phyloP scores from a whole-genome alignment of 2,888 invertebrate species.

The Meta bourneti region DNA sequence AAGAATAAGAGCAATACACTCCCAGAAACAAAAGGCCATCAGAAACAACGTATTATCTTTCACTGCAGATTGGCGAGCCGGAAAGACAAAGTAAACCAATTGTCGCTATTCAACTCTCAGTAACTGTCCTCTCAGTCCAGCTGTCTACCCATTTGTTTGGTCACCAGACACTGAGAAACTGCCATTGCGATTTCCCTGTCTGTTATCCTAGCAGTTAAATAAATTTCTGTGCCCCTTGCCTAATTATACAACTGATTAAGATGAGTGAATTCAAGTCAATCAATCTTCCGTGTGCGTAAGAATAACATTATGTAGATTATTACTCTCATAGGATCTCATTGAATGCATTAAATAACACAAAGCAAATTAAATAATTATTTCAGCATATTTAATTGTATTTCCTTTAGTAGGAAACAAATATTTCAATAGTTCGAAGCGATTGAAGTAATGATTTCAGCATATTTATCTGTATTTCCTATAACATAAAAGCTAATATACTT shows the following conservation, averaged over 20 bases:
- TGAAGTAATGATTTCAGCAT: too few relatives aligned
- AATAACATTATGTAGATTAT: neutral
- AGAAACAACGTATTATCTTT: constrained; percentile 12
- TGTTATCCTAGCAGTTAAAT: constrained; percentile 6
- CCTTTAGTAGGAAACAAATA: too few relatives aligned
- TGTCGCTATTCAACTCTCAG: constrained; percentile 26
- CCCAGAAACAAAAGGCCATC: constrained; percentile 4
- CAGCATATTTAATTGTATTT: too few relatives aligned
- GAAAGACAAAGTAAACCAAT: constrained; percentile 24
- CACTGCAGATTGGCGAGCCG: neutral
- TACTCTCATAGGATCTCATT: neutral
- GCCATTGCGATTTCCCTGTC: neutral
- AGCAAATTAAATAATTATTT: too few relatives aligned
- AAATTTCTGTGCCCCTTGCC: neutral
- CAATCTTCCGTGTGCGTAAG: neutral
- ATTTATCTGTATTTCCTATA: too few relatives aligned
- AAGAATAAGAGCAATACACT: neutral
- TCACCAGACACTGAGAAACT: neutral
- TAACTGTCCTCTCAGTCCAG: constrained; percentile 21
- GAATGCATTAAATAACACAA: too few relatives aligned
- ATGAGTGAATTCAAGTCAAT: neutral
- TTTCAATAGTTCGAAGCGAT: too few relatives aligned
- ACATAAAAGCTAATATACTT: too few relatives aligned
- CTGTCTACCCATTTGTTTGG: neutral
- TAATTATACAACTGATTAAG: neutral